phyloP scores from a whole-genome alignment of 2,888 invertebrate species.

The Ornithoptera alexandrae region DNA sequence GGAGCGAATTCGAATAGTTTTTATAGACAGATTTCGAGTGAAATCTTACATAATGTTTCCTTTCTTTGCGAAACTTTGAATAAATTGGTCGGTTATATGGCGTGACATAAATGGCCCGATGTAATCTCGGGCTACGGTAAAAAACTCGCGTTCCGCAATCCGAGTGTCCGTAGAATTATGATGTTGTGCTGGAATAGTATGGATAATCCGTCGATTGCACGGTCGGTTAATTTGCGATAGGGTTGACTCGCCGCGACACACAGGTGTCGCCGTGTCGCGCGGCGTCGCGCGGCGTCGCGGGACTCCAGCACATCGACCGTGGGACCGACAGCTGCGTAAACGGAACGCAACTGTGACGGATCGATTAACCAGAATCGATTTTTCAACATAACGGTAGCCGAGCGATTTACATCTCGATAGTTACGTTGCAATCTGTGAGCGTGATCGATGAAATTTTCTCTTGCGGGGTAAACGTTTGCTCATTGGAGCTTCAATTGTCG shows the following conservation, averaged over 20 bases:
- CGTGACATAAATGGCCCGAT: conserved; percentile 38
- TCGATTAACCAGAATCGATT: conserved; percentile 74
- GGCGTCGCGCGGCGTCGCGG: conserved; percentile 16
- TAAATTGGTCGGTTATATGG: conserved; percentile 36
- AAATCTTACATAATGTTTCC: conserved; percentile 5
- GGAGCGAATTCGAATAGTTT: conserved; percentile 15
- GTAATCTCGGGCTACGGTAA: conserved; percentile 34
- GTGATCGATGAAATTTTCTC: conserved; percentile 76
- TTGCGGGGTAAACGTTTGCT: conserved; percentile 71
- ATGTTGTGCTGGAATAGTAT: conserved; percentile 52
- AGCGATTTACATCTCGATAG: conserved; percentile 75
- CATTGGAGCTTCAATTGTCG: conserved; percentile 74
- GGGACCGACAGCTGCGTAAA: conserved; percentile 69
- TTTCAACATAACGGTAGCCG: conserved; percentile 76
- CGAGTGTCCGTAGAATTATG: conserved; percentile 42
- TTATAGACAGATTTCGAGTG: conserved; percentile 2
- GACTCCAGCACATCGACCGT: conserved; percentile 51
- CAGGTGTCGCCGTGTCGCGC: conserved; percentile 27
- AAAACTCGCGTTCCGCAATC: conserved; percentile 39
- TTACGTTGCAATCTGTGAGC: conserved; percentile 74
- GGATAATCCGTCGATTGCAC: conserved; percentile 64
- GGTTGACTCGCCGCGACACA: conserved; percentile 51
- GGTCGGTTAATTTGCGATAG: conserved; percentile 58
- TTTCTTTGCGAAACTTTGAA: conserved; percentile 17
- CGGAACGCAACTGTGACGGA: conserved; percentile 71